A percentile compares a stretch with the other conserved stretches of the same genome.
phyloP scores from a whole-genome alignment of 1,140 invertebrate genomes.

The Aphidius ervi region DNA sequence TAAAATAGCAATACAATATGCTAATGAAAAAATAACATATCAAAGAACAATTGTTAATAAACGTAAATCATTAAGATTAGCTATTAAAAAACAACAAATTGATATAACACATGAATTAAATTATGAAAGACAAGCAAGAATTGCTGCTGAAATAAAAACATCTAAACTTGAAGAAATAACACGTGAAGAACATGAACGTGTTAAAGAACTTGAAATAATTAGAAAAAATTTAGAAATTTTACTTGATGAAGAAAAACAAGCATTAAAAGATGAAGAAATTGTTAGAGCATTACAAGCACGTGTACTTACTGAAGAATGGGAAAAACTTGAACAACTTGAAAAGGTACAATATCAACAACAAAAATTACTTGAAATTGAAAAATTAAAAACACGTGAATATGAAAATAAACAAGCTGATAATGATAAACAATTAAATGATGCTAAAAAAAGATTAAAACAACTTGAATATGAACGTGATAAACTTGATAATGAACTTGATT shows the following conservation, averaged over 20 bases:
- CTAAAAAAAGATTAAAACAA: conserved; percentile 60
- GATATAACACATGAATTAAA: conserved; percentile 58
- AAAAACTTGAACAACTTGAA: conserved; percentile 74
- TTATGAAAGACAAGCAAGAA: conserved; percentile 62
- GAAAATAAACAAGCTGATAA: conserved; percentile 68
- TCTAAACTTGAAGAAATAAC: conserved; percentile 64
- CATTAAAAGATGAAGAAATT: conserved; percentile 79
- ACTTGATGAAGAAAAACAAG: conserved; percentile 75
- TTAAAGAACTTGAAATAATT: conserved; percentile 68
- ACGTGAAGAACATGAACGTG: conserved; percentile 65
- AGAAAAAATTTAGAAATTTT: conserved; percentile 64
- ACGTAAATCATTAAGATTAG: conserved; percentile 55
- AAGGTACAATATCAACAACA: conserved; percentile 71
- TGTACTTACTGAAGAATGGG: conserved; percentile 78
- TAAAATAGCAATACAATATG: conserved; percentile 65
- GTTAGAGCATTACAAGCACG: conserved; percentile 54
- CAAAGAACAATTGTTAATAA: conserved; percentile 58
- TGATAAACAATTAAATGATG: conserved; percentile 66
- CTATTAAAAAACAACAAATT: conserved; percentile 56
- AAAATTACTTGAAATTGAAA: conserved; percentile 67
- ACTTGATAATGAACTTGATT: conserved; percentile 63
- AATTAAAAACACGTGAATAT: conserved; percentile 68
- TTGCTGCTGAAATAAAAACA: conserved; percentile 63
- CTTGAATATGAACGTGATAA: conserved; percentile 65
- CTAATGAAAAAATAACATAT: conserved; percentile 61